phyloP scores from a whole-genome alignment of 2,797 vertebrate species.

The Trachurus trachurus region DNA sequence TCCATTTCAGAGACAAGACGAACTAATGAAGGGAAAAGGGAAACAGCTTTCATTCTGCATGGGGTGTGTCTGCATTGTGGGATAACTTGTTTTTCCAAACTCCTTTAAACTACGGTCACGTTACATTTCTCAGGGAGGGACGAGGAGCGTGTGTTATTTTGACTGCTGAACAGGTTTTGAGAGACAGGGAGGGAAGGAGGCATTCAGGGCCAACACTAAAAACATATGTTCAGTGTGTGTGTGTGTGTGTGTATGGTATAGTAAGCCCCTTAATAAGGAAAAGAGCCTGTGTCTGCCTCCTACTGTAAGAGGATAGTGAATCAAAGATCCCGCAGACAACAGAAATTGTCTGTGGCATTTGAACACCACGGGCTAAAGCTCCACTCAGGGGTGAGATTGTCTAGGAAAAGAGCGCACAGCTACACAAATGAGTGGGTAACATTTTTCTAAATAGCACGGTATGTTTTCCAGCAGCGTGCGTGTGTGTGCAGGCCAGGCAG shows the following conservation, averaged over 20 bases:
- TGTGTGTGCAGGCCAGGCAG: neutral
- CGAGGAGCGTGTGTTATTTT: conserved; percentile 43
- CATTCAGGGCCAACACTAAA: conserved; percentile 36
- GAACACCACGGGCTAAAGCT: conserved; percentile 6
- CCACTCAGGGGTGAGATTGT: neutral
- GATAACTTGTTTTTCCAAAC: conserved; percentile 78
- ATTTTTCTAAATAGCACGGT: neutral
- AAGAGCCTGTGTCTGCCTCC: conserved; percentile 37
- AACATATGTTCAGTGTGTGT: conserved; percentile 25
- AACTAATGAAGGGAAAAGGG: neutral
- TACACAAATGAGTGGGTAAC: conserved; percentile 9
- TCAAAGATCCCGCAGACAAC: conserved; percentile 46
- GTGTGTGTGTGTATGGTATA: conserved; percentile 54
- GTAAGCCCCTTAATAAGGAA: conserved; percentile 68
- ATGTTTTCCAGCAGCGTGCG: conserved; percentile 7
- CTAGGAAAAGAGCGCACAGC: neutral
- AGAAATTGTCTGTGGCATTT: conserved; percentile 41
- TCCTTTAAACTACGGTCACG: conserved; percentile 53
- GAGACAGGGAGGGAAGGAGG: conserved; percentile 49
- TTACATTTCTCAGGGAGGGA: conserved; percentile 56
- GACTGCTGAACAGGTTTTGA: conserved; percentile 72
- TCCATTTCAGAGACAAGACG: conserved; percentile 17
- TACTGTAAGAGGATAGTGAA: conserved; percentile 66
- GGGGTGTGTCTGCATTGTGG: conserved; percentile 75
- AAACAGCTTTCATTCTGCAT: conserved; percentile 26